Conservation (phyloP, 2,797 vertebrate species). For the Phoebastria nigripes region DNA sequence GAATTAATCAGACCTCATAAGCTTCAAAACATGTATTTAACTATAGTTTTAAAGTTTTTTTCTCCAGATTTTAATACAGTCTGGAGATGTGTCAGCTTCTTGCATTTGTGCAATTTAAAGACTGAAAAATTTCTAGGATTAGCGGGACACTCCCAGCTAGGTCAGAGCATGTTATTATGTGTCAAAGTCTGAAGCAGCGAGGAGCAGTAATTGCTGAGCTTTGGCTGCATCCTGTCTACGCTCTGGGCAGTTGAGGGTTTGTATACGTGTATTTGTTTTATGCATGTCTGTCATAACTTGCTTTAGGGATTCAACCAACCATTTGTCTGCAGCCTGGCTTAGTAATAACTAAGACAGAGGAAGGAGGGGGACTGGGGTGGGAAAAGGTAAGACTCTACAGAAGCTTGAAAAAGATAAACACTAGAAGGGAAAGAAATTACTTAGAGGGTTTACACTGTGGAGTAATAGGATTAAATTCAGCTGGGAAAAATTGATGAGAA, state of each 20-base stretch:
- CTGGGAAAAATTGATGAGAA: not conserved
- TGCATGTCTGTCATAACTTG: conserved; percentile 47
- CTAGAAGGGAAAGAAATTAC: not conserved
- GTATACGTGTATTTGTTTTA: not conserved
- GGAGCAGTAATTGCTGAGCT: conserved; percentile 37
- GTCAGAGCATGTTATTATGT: conserved; percentile 7
- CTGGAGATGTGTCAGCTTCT: not conserved
- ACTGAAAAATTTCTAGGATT: conserved; percentile 19
- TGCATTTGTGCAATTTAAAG: conserved; percentile 4
- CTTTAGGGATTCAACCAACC: conserved; percentile 34
- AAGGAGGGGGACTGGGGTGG: not conserved
- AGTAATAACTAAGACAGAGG: not conserved
- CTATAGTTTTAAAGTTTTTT: not conserved
- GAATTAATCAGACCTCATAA: not conserved
- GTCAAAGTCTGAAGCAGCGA: not conserved
- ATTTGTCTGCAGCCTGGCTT: conserved; percentile 4
- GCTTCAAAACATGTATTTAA: not conserved
- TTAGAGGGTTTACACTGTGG: not conserved
- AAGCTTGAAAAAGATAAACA: not conserved
- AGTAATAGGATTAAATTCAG: not conserved
- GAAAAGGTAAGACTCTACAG: not conserved
- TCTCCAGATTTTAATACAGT: not conserved
- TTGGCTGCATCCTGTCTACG: not conserved
- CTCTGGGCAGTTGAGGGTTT: conserved; percentile 49
- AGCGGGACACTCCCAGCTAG: conserved; percentile 10